A percentile compares a stretch with the other conserved stretches of the same genome.
These are phyloP conservation scores for Metaphire vulgaris DNA, from an alignment of 1,140 invertebrate genomes.

Conservation along the genomic window DNA sequence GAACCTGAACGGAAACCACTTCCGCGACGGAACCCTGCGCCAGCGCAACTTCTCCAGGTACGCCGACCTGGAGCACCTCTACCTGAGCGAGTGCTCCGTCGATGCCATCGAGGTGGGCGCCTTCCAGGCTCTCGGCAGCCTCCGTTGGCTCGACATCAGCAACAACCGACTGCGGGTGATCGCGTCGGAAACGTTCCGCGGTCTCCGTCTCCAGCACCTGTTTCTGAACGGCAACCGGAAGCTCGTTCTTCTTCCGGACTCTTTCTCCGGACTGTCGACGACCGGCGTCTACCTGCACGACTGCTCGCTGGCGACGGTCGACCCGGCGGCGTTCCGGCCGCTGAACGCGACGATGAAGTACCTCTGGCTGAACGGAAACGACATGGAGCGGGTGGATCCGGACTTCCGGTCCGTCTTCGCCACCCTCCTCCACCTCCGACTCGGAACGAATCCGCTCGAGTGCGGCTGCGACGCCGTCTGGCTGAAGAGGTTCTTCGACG, in stretches of 20 bases:
- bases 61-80: slow-evolving; percentile 40
- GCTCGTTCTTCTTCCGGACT: slow-evolving; percentile 39
- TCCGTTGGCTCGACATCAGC: slow-evolving; percentile 47
- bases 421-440: slow-evolving; percentile 35
- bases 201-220: slow-evolving; percentile 44
- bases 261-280: slow-evolving; percentile 43
- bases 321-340: slow-evolving; percentile 39
- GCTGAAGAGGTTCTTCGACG: slow-evolving; percentile 42
- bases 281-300: slow-evolving; percentile 47
- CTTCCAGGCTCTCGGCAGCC: slow-evolving; percentile 40
- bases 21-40: slow-evolving; percentile 36
- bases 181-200: slow-evolving; percentile 46
- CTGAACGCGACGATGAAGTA: slow-evolving; percentile 44
- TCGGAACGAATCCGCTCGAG: slow-evolving; percentile 47
- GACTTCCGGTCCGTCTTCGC: slow-evolving; percentile 42
- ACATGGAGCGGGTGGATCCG: slow-evolving; percentile 39
- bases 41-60: slow-evolving; percentile 43
- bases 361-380: slow-evolving; percentile 47
- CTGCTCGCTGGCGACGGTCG: slow-evolving; percentile 40
- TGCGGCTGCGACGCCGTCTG: slow-evolving; percentile 48
- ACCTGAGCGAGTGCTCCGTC: slow-evolving; percentile 47
- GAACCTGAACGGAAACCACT: slow-evolving; percentile 46
- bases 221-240: slow-evolving; percentile 48
- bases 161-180: slow-evolving; percentile 44
- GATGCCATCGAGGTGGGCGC: slow-evolving; percentile 44